Evolutionary conservation across 2,113 vertebrate species (phyloP), one percentile per base, ranked within the genome.

Genomic region (Hyperoodon ampullatus): DNA sequence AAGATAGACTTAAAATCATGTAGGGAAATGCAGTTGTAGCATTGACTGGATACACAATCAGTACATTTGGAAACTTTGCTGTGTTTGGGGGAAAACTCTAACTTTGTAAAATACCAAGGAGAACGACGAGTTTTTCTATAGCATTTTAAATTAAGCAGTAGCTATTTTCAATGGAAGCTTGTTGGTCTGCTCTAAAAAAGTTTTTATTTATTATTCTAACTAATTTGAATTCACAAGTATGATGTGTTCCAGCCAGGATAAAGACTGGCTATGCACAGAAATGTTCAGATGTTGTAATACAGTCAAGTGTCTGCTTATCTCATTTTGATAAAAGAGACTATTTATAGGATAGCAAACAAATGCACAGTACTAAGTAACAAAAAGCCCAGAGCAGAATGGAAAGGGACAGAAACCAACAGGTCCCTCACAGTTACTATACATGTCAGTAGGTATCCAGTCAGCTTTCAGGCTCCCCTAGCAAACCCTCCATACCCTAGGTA

Each of bases 221-320:
- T 84, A 96, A 94, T 97, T 90, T 97, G 74, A 97, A 93, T 96
- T 93, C 92, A 96, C 68, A 93, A 90, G 55, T 58, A 66, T 85
- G 88, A 61, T 80, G 16, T 81, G n/a, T n/a, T 94, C 39, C 47
- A 71, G 65, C 50, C 80, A 95, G 78, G 95, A 93, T 84, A 80
- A 97, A 86, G 61, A 86, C 44, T 58, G 85, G 61, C n/a, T 96
- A 92, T 77, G 80, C 70, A 93, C 78, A 93, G 53, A 96, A 91
- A 95, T 72, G 60, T 75, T 83, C 47, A n/a, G n/a, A 74, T 42
- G 39, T 63, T 75, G 5, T 91, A 86, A 89, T 35, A 92, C 5
- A 72, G 70, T 77, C 39, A 68, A 90, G 19, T 39, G 11, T 23
- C 74, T 30, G 44, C 39, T 77, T 82, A 93, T 68, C 53, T 95